Base-by-base conservation (phyloP, 2,888 invertebrate genomes). In the Sarcophaga caerulescens region DNA sequence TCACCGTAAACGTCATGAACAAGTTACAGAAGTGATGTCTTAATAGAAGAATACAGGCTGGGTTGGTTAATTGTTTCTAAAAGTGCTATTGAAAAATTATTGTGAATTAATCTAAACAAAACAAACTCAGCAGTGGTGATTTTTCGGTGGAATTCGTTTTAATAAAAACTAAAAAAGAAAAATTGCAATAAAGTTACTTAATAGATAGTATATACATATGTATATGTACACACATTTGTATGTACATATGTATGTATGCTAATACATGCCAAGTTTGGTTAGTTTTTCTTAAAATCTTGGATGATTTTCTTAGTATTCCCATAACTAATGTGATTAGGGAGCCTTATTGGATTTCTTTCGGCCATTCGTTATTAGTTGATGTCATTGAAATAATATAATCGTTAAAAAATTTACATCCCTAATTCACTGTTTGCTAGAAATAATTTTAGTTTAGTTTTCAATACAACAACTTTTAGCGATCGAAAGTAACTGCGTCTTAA, bases 121-220 rank as follows among this genome's bases (percentile, higher is more conserved):
- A 87, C 87, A 88, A 88, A 85, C 87, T 66, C 87, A 85, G 84
- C 85, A 81, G 87, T 81, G 57, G 81, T 52, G 52, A 52, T 12
- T 14, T 52, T 35, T 35, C 35, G 35, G 5, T 35, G 35, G 35
- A 35, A 35, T 35, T 35, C 35, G 5, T 35, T 35, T 47, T 14
- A 14, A 47, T 14, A 52, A 52, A 52, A 52, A 52, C 17, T 14
- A 52, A 52, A 52, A 52, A 52, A 12, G 5, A 14, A 52, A 52
- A 52, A 14, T 52, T 52, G 4, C 52, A 52, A 52, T 52, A 17
- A 52, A 17, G 17, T 52, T 52, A 52, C 17, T 52, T 14, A 52
- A 52, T 35, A 35, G 35, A 35, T 35, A 35, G 14, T 52, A 4
- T 4, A 52, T 4, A 47, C 2, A 47, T 47, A 47, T 0, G n/a